phyloP scores from a whole-genome alignment of 2,888 invertebrate species.

The Aporophyla nigra region DNA sequence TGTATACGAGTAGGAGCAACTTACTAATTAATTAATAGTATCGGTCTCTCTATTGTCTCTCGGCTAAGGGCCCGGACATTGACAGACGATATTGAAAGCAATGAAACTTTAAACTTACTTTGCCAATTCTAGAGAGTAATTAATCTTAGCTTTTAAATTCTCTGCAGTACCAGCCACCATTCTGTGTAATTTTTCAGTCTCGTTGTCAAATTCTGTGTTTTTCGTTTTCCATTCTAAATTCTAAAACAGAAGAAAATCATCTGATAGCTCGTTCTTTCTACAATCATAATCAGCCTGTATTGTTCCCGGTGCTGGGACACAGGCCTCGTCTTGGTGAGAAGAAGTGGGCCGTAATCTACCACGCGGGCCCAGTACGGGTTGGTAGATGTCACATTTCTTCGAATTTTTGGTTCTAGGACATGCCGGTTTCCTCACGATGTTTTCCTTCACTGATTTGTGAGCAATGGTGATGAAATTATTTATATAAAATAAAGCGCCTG shows the following conservation, averaged over 20 bases:
- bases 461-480: too few relatives aligned
- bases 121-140: slow-evolving; percentile 78
- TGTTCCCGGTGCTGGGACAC: too few relatives aligned
- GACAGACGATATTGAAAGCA: neutral
- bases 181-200: slow-evolving; percentile 82
- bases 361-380: too few relatives aligned
- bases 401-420: too few relatives aligned
- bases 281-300: too few relatives aligned
- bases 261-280: too few relatives aligned
- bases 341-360: too few relatives aligned
- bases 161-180: slow-evolving; percentile 80
- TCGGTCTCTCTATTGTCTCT: neutral
- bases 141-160: slow-evolving; percentile 82
- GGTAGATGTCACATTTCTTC: too few relatives aligned
- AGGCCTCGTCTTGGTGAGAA: too few relatives aligned
- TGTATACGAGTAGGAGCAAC: neutral
- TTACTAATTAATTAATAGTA: neutral
- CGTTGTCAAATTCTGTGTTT: slow-evolving; percentile 80
- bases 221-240: slow-evolving; percentile 84
- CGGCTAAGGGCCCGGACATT: neutral
- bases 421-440: too few relatives aligned
- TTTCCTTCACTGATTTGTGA: too few relatives aligned
- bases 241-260: slow-evolving; percentile 68
- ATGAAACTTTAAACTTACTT: slow-evolving; percentile 73
- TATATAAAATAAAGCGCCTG: too few relatives aligned